Percentiles rank a stretch among this genome's conserved stretches.
These are phyloP conservation scores for Drosophila erecta DNA, from an alignment of 1,140 invertebrate genomes.

Conservation along the genomic window DNA sequence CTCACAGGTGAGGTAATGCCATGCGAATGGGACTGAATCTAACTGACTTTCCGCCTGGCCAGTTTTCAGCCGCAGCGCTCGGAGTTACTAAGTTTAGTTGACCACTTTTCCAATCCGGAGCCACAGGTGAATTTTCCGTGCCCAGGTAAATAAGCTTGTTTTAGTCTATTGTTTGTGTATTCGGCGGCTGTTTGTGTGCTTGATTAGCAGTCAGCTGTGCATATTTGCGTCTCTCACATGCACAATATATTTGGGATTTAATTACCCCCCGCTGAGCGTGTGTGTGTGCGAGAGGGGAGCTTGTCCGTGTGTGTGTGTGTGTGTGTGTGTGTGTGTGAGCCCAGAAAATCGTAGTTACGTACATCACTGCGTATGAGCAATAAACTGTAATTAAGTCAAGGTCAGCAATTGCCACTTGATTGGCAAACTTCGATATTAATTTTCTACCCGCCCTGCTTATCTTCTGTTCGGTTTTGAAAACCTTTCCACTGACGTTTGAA, in stretches of 20 bases:
- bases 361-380: constrained; percentile 62
- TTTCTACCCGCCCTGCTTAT: neutral
- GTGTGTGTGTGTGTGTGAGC: constrained; percentile 10
- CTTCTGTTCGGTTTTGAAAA: constrained; percentile 2
- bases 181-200: constrained; percentile 43
- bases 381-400: constrained; percentile 67
- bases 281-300: constrained; percentile 5
- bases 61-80: constrained; percentile 2
- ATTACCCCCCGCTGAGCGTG: constrained; percentile 12
- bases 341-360: constrained; percentile 44
- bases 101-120: neutral
- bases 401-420: constrained; percentile 32
- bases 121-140: constrained; percentile 41
- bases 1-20: neutral
- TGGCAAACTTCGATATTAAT: neutral
- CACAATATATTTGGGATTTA: constrained; percentile 39
- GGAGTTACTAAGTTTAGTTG: neutral
- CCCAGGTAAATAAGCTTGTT: constrained; percentile 29
- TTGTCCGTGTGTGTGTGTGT: neutral
- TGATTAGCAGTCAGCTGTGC: constrained; percentile 73
- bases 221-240: constrained; percentile 59
- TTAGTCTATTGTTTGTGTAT: constrained; percentile 3
- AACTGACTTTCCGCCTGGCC: neutral
- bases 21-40: neutral
- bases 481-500: constrained; percentile 15